These are phyloP conservation scores for Ectobius pallidus DNA, from an alignment of 2,888 invertebrate genomes.

Conservation along the genomic window DNA sequence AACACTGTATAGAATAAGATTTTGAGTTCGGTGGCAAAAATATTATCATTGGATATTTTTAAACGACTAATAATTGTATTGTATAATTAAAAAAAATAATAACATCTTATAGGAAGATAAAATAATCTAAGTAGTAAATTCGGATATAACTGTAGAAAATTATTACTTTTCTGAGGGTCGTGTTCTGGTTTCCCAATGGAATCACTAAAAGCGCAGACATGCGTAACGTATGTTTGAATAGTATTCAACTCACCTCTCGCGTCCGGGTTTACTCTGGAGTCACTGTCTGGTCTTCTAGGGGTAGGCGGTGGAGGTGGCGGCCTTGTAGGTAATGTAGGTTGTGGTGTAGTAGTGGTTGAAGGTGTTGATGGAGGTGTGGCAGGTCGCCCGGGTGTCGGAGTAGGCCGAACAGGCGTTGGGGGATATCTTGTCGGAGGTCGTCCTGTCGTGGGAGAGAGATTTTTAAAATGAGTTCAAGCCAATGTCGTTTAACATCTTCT, in stretches of 20 bases:
- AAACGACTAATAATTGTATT: too few species aligned
- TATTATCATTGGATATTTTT: too few species aligned
- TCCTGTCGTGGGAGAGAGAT: not conserved
- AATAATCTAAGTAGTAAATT: too few species aligned
- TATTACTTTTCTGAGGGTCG: too few species aligned
- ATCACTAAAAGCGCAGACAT: not conserved
- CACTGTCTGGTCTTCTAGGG: not conserved
- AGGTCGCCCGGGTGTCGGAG: not conserved
- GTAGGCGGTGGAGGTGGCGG: not conserved
- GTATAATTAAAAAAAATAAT: too few species aligned
- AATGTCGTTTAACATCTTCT: not conserved
- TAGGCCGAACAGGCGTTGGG: not conserved
- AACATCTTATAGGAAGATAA: too few species aligned
- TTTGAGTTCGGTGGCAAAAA: too few species aligned
- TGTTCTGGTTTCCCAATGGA: not conserved
- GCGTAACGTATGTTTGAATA: not conserved
- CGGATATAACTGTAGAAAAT: too few species aligned
- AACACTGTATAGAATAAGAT: too few species aligned
- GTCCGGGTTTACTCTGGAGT: conserved; percentile 9
- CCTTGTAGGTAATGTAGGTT: not conserved
- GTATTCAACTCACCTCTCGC: not conserved
- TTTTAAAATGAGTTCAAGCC: too few species aligned
- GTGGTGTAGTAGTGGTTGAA: not conserved
- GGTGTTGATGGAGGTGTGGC: not conserved
- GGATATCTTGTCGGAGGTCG: not conserved